Evolutionary conservation across 2,113 vertebrate genomes (phyloP), one percentile per base, ranked within the genome.

Genomic region (Paraplagusia blochii): DNA sequence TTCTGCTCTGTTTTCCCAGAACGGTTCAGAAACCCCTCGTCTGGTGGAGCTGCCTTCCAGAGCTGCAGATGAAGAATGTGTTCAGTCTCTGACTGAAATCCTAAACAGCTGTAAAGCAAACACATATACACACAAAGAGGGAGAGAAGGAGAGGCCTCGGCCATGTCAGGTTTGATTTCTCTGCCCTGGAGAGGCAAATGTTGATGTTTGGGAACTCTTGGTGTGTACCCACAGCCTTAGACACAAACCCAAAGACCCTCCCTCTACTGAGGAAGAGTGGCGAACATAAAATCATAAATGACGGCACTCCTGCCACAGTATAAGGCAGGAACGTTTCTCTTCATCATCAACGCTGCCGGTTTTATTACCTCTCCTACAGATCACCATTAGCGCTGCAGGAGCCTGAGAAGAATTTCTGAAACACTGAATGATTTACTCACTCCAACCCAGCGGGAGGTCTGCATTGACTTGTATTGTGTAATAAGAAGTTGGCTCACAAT

Each of bases 21-120:
- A 53, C 43, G 66, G 72, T 53, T 69, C 35, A 74, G 3, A 29
- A 29, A 71, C 71, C 50, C 62, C 47, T 76, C 67, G 66, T 17
- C 56, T 59, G 47, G 51, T 7, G 4, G 42, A 43, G 43, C 45
- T 63, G 60, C 58, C 48, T 73, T 61, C 74, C 65, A 69, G 42
- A 78, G 49, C 53, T 13, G 47, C 63, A 68, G 38, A 53, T 35
- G 0, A 44, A 44, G 45, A 43, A n/a, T 49, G 53, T 53, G 54
- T 8, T 8, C 35, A 8, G 45, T 54, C 49, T 73, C 55, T 72
- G 69, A 63, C 56, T 63, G 59, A 45, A 66, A 74, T 53, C 60
- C 44, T 59, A 59, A 69, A 47, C 48, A 71, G 44, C 51, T 35
- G 9, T 29, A 55, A 40, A 59, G 38, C 11, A 17, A 7, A 45